Evolutionary conservation across 2,888 invertebrate species (phyloP).

Genomic region (Volucella bombylans): DNA sequence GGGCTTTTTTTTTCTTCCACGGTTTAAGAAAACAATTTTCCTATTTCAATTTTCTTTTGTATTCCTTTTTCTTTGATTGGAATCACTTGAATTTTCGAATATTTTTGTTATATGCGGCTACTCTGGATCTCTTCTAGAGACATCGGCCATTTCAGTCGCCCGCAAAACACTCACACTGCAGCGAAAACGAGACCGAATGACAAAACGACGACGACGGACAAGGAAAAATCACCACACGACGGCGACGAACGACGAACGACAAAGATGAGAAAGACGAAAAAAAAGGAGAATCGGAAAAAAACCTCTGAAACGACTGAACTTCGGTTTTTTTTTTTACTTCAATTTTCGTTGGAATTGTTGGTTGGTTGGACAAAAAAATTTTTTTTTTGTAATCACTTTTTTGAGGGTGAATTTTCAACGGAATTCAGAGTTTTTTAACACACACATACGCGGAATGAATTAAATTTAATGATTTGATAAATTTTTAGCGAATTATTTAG

Average conservation of each 20-base stretch:
- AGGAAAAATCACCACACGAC: conserved; percentile 60
- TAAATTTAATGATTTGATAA: conserved; percentile 56
- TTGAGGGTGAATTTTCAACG: conserved; percentile 31
- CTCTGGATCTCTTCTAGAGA: conserved; percentile 53
- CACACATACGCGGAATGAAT: conserved; percentile 43
- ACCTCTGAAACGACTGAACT: conserved; percentile 41
- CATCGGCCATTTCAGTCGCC: conserved; percentile 51
- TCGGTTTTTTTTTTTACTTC: conserved; percentile 18
- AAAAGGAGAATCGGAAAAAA: conserved; percentile 31
- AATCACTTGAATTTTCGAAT: conserved; percentile 61
- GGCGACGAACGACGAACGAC: conserved; percentile 38
- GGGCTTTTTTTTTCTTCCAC: not conserved
- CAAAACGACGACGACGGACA: conserved; percentile 39
- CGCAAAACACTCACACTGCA: conserved; percentile 34
- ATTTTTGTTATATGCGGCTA: conserved; percentile 73
- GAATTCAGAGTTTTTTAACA: conserved; percentile 63
- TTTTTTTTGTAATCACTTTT: conserved; percentile 65
- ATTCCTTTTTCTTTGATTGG: too few species aligned
- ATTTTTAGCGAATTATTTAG: conserved; percentile 44
- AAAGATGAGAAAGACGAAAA: conserved; percentile 19
- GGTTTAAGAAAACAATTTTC: not conserved
- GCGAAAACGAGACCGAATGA: conserved; percentile 29
- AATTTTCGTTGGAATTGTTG: conserved; percentile 44
- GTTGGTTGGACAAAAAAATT: conserved; percentile 44
- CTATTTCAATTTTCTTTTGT: too few species aligned